These are phyloP conservation scores for Brienomyrus brachyistius DNA, from an alignment of 2,113 vertebrate species.

Conservation along the genomic window DNA sequence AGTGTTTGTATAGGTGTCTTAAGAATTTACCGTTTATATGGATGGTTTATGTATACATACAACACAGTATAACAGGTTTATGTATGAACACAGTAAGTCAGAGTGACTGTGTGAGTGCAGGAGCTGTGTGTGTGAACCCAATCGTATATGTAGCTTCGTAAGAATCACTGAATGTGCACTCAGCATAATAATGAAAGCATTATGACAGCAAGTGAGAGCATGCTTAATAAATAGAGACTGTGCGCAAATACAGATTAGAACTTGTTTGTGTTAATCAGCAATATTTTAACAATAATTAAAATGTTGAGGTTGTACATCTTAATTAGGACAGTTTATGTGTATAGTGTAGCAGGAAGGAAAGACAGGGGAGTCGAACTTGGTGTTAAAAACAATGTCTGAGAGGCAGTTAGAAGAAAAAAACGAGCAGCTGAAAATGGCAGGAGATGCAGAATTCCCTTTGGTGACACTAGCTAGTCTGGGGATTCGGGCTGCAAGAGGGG, in stretches of 20 bases:
- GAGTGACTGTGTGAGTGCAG: background rate
- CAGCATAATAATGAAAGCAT: background rate
- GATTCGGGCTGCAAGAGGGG: background rate
- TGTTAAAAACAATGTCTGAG: background rate
- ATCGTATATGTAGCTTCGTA: background rate
- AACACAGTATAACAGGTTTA: background rate
- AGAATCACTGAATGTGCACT: background rate
- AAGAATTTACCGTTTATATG: background rate
- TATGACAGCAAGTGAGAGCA: background rate
- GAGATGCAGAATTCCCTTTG: background rate
- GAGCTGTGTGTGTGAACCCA: background rate
- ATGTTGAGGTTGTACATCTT: background rate
- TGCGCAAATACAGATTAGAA: background rate
- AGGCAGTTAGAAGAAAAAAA: background rate
- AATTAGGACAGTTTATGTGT: background rate
- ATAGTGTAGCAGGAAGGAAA: background rate
- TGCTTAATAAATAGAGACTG: background rate
- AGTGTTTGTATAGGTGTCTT: background rate
- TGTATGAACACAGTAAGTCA: background rate
- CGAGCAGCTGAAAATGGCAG: background rate
- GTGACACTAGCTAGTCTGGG: background rate
- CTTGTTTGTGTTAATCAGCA: background rate
- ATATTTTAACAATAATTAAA: background rate
- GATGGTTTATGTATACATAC: background rate
- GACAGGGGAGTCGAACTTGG: background rate